Percentiles rank a stretch among this genome's conserved stretches.
phyloP scores from a whole-genome alignment of 2,888 invertebrate genomes.

The Philonicus albiceps region DNA sequence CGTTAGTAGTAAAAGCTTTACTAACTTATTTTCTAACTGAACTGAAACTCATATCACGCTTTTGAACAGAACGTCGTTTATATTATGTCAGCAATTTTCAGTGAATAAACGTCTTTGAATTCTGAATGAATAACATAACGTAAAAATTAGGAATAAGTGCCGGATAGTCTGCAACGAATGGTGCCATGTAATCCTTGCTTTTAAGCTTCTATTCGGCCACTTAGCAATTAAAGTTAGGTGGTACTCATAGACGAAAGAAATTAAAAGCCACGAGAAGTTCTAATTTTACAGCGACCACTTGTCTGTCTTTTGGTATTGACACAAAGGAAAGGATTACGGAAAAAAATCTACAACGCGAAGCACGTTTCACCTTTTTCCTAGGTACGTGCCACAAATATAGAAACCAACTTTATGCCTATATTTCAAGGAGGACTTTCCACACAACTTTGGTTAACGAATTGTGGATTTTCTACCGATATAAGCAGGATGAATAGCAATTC shows the following conservation, averaged over 20 bases:
- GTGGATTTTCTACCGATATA: slow-evolving; percentile 21
- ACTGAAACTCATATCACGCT: too few species aligned
- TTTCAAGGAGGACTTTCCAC: slow-evolving; percentile 1
- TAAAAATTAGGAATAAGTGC: background rate
- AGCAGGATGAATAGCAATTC: slow-evolving; percentile 11
- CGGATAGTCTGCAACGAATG: background rate
- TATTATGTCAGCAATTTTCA: too few species aligned
- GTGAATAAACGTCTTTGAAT: too few species aligned
- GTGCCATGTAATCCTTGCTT: background rate
- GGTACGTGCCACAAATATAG: slow-evolving; percentile 17
- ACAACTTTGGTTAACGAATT: slow-evolving; percentile 12
- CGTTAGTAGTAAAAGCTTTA: too few species aligned
- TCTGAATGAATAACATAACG: too few species aligned
- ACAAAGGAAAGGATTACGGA: background rate
- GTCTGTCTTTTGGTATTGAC: background rate
- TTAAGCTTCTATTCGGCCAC: background rate
- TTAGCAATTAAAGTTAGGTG: background rate
- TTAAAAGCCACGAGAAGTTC: slow-evolving; percentile 2
- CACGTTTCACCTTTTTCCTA: slow-evolving; percentile 11
- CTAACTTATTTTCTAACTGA: too few species aligned
- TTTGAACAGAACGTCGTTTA: too few species aligned
- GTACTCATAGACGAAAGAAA: background rate
- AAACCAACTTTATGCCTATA: slow-evolving; percentile 7
- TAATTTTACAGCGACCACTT: background rate
- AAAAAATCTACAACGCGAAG: background rate